phyloP scores from a whole-genome alignment of 2,113 vertebrate genomes.

The Xiphophorus hellerii region DNA sequence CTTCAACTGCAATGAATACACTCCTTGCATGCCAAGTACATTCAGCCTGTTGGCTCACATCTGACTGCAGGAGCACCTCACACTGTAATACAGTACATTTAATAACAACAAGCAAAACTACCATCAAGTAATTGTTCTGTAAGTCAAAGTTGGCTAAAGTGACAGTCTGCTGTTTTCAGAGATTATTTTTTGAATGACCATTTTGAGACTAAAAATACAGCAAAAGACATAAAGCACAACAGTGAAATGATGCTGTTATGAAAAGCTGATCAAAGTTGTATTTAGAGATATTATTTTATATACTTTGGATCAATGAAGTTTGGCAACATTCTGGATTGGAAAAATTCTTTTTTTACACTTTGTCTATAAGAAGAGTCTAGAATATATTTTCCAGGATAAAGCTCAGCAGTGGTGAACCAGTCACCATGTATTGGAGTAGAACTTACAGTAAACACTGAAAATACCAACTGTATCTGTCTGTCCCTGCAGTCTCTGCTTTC shows the following conservation, averaged over 20 bases:
- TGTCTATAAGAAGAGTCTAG: too few species aligned
- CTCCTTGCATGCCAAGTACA: not conserved
- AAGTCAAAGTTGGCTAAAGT: not conserved
- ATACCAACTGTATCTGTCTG: slow-evolving; percentile 13
- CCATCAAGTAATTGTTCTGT: not conserved
- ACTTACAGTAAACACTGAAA: slow-evolving; percentile 8
- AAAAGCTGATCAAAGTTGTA: not conserved
- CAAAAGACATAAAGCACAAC: too few species aligned
- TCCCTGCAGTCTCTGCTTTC: slow-evolving; percentile 37
- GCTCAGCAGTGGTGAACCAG: slow-evolving; percentile 20
- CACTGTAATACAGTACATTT: not conserved
- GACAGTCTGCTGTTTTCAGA: not conserved
- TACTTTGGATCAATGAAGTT: too few species aligned
- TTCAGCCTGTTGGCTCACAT: not conserved
- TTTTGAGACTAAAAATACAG: not conserved
- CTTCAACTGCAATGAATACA: not conserved
- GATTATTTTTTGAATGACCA: not conserved
- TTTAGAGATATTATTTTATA: too few species aligned
- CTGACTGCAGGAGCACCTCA: not conserved
- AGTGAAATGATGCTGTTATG: not conserved
- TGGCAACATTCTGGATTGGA: too few species aligned
- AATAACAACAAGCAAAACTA: not conserved
- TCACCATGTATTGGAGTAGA: slow-evolving; percentile 20
- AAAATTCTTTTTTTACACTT: too few species aligned
- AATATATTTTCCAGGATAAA: slow-evolving; percentile 10